Evolutionary conservation across 2,113 vertebrate species (phyloP).

Genomic region (Actenoides lindsayi): DNA sequence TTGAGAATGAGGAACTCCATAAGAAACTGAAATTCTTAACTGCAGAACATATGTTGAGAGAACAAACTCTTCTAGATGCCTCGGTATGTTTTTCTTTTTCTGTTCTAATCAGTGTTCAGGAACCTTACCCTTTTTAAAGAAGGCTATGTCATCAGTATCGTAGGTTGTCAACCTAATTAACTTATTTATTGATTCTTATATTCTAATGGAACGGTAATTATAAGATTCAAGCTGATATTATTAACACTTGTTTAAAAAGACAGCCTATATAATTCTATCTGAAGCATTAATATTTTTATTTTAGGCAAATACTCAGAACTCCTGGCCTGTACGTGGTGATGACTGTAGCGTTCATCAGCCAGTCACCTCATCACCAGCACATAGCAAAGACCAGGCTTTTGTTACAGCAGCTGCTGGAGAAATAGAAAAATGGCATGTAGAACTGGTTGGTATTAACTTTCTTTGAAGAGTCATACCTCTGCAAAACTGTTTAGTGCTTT

Average conservation of each 20-base stretch:
- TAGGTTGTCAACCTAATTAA: background rate
- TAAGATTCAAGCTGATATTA: background rate
- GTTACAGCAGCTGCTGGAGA: slow-evolving; percentile 48
- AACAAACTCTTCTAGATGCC: slow-evolving; percentile 75
- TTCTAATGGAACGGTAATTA: background rate
- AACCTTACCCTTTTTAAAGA: background rate
- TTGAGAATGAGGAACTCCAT: slow-evolving; percentile 89
- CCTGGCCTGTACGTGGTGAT: slow-evolving; percentile 20
- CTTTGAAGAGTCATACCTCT: background rate
- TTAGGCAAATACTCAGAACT: slow-evolving; percentile 63
- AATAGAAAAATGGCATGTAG: slow-evolving; percentile 75
- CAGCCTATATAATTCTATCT: background rate
- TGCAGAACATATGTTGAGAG: slow-evolving; percentile 75
- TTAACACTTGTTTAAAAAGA: background rate
- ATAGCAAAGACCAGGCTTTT: background rate
- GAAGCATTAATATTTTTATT: slow-evolving; percentile 40
- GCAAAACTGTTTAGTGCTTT: background rate
- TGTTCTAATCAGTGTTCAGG: background rate
- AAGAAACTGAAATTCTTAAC: slow-evolving; percentile 79
- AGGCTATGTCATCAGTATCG: fast-evolving
- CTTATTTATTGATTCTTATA: background rate
- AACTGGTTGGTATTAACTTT: slow-evolving; percentile 78
- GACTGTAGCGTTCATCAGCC: background rate
- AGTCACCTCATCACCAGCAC: background rate
- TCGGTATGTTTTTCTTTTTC: slow-evolving; percentile 68